Conservation (phyloP, 1,140 invertebrate species). For the Leptinotarsa lineolata region DNA sequence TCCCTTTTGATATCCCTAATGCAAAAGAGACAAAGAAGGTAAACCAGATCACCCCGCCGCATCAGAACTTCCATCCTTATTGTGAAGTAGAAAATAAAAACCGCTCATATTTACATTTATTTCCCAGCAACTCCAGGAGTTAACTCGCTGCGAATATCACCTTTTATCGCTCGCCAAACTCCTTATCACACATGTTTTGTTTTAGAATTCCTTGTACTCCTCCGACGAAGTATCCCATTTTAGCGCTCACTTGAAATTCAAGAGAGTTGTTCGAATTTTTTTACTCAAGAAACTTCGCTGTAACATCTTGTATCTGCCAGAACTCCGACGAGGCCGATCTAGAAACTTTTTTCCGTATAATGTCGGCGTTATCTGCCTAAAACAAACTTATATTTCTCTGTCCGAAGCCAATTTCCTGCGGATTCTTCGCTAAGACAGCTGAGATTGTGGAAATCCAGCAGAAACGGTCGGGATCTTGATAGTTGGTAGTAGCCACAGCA, state of each 20-base stretch:
- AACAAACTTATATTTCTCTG: conserved; percentile 51
- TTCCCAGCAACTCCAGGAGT: neutral
- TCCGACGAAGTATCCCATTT: conserved; percentile 20
- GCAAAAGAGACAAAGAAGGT: too few relatives aligned
- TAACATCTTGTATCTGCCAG: conserved; percentile 37
- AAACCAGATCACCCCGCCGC: too few relatives aligned
- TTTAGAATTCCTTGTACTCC: conserved; percentile 26
- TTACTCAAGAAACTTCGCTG: conserved; percentile 34
- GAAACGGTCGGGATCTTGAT: conserved; percentile 39
- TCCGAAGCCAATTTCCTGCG: conserved; percentile 49
- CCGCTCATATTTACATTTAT: neutral
- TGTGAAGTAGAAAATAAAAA: neutral
- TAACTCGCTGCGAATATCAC: neutral
- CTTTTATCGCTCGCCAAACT: conserved; percentile 1
- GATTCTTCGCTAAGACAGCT: conserved; percentile 44
- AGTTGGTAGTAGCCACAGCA: conserved; percentile 41
- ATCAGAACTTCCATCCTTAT: too few relatives aligned
- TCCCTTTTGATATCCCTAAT: too few relatives aligned
- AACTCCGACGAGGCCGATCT: conserved; percentile 28
- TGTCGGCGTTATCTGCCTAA: conserved; percentile 43
- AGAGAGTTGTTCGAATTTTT: conserved; percentile 37
- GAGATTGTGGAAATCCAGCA: conserved; percentile 39
- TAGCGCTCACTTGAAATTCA: conserved; percentile 35
- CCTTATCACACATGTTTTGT: conserved; percentile 24
- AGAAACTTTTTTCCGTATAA: conserved; percentile 31